Evolutionary conservation across 2,797 vertebrate species (phyloP), one percentile per base, ranked within the genome.

Genomic region (Acanthiza pusilla): DNA sequence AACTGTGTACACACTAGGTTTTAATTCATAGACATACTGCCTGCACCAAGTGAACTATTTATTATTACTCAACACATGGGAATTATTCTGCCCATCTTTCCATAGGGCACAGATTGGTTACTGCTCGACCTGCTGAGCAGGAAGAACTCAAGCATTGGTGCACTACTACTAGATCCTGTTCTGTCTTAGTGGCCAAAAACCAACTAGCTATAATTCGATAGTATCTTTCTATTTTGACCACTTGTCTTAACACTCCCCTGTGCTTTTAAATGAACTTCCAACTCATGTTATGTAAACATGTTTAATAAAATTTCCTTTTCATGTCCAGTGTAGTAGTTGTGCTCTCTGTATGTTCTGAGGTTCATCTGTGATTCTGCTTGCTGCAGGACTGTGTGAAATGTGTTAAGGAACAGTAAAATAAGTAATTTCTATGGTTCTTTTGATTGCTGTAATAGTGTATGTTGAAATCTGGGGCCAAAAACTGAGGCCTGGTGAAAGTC

Each of bases 291-390:
- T 98, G 98, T 98, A 98, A 98, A 98, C 98, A 98, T 97, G 98
- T 99, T 99, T 98, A 98, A 99, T 98, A 98, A 98, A 98, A 98
- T 98, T 99, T 98, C 98, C 98, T 98, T 99, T 99, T 98, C 98
- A 98, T 98, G 98, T 98, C 98, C 98, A 96, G 98, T 97, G 97
- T 97, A 98, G 98, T 99, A 97, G 98, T 98, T 94, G 97, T 98
- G 97, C 97, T 98, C 96, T 97, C 80, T 96, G 93, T 98, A 95
- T 96, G 73, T 93, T 85, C 90, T 87, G 82, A 93, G 77, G 96
- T 89, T 85, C 93, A 58, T 54, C 67, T 94, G 95, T 94, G 95
- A 96, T 81, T 90, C 94, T 93, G 85, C 91, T 93, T 42, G 22
- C 73, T 89, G 83, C 93, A 83, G 92, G 91, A 91, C 91, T 94